phyloP scores from a whole-genome alignment of 2,113 vertebrate species.

The Crotalus helleri region DNA sequence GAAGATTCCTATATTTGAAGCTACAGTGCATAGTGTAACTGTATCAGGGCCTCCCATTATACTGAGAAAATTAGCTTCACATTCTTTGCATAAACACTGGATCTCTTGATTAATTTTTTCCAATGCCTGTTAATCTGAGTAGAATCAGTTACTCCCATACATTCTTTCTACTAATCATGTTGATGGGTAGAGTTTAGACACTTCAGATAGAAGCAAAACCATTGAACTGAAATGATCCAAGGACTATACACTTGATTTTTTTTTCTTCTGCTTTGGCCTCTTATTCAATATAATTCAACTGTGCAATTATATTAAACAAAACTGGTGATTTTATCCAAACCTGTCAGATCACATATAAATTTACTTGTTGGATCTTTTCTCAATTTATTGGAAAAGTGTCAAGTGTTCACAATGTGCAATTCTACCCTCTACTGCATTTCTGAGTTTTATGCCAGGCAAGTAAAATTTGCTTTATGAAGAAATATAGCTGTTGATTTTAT shows the following conservation, averaged over 20 bases:
- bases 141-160: background rate
- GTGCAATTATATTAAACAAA: conserved; percentile 2
- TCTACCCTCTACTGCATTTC: background rate
- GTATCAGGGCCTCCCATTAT: background rate
- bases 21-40: background rate
- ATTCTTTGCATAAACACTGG: background rate
- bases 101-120: background rate
- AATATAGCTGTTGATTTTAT: conserved; percentile 9
- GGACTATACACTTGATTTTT: background rate
- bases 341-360: background rate
- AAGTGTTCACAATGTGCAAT: background rate
- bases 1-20: background rate
- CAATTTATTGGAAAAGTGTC: background rate
- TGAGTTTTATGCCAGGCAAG: background rate
- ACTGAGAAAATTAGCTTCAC: background rate
- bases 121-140: background rate
- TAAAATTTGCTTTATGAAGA: background rate
- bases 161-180: background rate
- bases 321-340: background rate
- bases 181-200: background rate
- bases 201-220: background rate
- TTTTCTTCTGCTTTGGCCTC: background rate
- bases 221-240: background rate
- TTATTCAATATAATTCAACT: background rate
- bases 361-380: background rate